Evolutionary conservation across 2,797 vertebrate species (phyloP).

Genomic region (Tangara arthus): DNA sequence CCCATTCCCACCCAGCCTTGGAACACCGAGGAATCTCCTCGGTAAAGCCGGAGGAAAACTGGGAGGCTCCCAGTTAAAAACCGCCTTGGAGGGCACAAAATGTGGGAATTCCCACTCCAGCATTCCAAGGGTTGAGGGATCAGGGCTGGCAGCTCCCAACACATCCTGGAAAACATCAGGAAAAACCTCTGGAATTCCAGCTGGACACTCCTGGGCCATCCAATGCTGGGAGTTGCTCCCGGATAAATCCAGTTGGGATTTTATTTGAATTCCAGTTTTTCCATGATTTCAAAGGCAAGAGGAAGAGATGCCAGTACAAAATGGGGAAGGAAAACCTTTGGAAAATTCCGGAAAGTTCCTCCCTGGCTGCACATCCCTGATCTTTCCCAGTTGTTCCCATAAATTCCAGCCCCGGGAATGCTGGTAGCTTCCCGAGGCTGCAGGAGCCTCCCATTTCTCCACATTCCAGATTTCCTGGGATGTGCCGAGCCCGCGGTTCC

Average conservation of each 20-base stretch:
- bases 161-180: neutral
- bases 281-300: neutral
- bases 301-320: neutral
- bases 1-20: neutral
- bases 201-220: neutral
- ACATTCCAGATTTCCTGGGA: neutral
- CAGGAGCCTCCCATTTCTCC: neutral
- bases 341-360: neutral
- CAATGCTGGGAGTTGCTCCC: fast-evolving
- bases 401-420: neutral
- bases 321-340: neutral
- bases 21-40: neutral
- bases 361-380: neutral
- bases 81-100: neutral
- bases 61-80: neutral
- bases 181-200: neutral
- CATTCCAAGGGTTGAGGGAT: neutral
- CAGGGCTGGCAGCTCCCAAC: neutral
- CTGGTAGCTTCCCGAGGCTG: neutral
- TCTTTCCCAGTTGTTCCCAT: neutral
- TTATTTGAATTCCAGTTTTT: neutral
- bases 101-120: neutral
- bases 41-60: neutral
- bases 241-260: fast-evolving
- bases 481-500: neutral